Conservation (phyloP, 2,113 vertebrate genomes). For the Chaetodon trifascialis region DNA sequence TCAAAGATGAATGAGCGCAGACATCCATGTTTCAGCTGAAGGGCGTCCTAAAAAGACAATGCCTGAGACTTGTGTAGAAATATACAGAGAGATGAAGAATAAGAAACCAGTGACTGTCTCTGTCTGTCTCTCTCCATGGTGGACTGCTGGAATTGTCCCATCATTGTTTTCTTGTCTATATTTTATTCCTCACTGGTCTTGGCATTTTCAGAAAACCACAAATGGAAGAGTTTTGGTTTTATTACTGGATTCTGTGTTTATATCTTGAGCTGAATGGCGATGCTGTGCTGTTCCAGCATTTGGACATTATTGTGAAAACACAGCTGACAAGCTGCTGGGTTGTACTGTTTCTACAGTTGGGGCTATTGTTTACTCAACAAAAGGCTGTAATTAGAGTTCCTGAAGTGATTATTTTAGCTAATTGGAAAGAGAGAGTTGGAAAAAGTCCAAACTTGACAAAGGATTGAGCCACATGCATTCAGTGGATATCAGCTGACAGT, state of each 20-base stretch:
- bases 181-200: not conserved
- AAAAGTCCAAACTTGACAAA: not conserved
- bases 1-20: slow-evolving; percentile 10
- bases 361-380: slow-evolving; percentile 34
- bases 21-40: too few relatives aligned
- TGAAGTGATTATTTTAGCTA: slow-evolving; percentile 9
- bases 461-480: not conserved
- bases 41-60: too few relatives aligned
- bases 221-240: not conserved
- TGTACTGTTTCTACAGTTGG: not conserved
- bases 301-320: not conserved
- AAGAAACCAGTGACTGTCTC: too few relatives aligned
- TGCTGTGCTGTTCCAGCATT: not conserved
- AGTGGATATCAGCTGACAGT: not conserved
- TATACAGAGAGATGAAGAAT: too few relatives aligned
- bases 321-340: slow-evolving; percentile 9
- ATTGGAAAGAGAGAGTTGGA: not conserved
- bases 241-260: not conserved
- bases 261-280: not conserved
- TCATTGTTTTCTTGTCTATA: not conserved
- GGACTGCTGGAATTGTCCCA: too few relatives aligned
- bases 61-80: too few relatives aligned
- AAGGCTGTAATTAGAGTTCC: slow-evolving; percentile 31
- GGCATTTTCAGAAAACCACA: not conserved
- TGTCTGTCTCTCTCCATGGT: too few relatives aligned